Base-by-base conservation (phyloP, 1,140 invertebrate genomes). In the Eulimnadia texana region DNA sequence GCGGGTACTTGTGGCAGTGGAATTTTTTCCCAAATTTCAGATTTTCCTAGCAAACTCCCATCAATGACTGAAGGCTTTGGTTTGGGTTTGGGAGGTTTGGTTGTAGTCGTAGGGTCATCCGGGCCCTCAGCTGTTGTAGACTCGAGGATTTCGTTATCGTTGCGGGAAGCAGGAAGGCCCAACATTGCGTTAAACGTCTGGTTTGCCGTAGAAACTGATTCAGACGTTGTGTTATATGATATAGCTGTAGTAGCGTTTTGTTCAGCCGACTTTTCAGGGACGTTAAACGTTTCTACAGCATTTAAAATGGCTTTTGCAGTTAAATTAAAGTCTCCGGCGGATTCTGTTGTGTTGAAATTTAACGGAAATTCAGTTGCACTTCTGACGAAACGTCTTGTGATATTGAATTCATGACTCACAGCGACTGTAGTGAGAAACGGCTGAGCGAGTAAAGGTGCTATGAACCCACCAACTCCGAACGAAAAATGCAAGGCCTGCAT, bases 401-500 rank as follows among this genome's bases (percentile, higher is more conserved):
- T 9, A 16, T 42, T 42, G 33, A 42, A 42, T 9, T 9, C 33
- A 16, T 16, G 6, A 16, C 33, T 42, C 33, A 42, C 24, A 9
- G 11, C 0, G n/a, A 53, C 56, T 13, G 51, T 42, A 50, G 57
- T 60, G 11, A 74, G 65, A 60, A 77, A 77, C 20, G 75, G 76
- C 28, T 72, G 71, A 6, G 74, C 73, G 22, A 79, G 63, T 2
- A 79, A 68, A 13, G 78, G 78, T 16, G 77, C 76, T 42, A 79
- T 64, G 61, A 77, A 77, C 1, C 76, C 75, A 27, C 78, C 78
- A 29, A 79, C 62, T 20, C 74, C 77, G 71, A 78, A 79, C 22
- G 72, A 72, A 67, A 79, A 79, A 63, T 79, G 78, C 27, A 80
- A 61, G 3, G 75, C 68, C 66, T 80, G 78, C 63, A 79, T 73